Conservation (phyloP, 2,797 vertebrate genomes). For the Enoplosus armatus region DNA sequence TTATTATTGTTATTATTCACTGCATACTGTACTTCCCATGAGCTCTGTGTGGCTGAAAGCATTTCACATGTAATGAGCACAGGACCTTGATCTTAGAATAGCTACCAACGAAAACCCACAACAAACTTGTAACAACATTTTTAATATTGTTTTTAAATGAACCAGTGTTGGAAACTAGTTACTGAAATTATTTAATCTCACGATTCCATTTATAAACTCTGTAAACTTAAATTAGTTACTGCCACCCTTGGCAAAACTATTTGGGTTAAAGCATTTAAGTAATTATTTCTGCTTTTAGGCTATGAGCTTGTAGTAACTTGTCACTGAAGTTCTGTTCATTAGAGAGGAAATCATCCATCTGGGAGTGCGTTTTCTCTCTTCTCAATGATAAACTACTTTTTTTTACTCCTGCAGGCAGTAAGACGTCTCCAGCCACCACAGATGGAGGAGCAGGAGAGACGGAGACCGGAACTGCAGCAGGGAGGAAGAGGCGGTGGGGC, state of each 20-base stretch:
- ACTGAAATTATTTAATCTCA: background rate
- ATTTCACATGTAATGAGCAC: background rate
- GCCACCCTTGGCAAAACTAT: conserved; percentile 2
- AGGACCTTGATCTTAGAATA: background rate
- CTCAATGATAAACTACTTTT: conserved; percentile 1
- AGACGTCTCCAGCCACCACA: conserved; percentile 70
- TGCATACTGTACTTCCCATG: background rate
- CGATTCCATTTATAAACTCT: conserved; percentile 1
- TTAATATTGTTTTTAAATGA: background rate
- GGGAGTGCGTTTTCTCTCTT: background rate
- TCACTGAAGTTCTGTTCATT: conserved; percentile 1
- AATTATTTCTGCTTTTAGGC: conserved; percentile 17
- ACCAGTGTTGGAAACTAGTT: background rate
- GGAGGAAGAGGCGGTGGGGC: conserved; percentile 93
- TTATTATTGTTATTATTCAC: background rate
- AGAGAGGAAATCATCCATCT: background rate
- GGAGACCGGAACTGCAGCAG: conserved; percentile 85
- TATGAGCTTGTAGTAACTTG: conserved; percentile 26
- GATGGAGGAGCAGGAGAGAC: conserved; percentile 82
- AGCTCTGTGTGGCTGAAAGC: background rate
- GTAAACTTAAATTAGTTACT: conserved; percentile 3
- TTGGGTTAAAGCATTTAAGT: conserved; percentile 16
- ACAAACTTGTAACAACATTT: background rate
- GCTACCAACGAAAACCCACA: background rate
- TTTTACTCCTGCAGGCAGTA: conserved; percentile 73